These are phyloP conservation scores for Andrena flavipes DNA, from an alignment of 2,888 invertebrate genomes.

Conservation along the genomic window DNA sequence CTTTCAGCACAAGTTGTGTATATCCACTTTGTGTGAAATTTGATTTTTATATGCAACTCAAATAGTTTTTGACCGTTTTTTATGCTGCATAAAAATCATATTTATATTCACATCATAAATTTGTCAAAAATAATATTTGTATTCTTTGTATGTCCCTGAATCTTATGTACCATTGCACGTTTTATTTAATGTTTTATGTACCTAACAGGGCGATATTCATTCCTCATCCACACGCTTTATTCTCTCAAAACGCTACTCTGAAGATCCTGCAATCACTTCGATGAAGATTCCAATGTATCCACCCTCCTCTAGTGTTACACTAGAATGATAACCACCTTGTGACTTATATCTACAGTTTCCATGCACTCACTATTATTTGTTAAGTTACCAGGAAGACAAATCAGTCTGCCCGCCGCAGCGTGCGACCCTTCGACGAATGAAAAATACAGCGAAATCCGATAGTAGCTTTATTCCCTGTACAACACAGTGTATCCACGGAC, in stretches of 20 bases:
- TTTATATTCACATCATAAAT: too few species aligned
- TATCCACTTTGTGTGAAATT: too few species aligned
- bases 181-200: too few species aligned
- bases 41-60: too few species aligned
- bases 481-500: not conserved
- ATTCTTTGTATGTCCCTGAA: slow-evolving; percentile 56
- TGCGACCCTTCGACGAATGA: not conserved
- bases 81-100: too few species aligned
- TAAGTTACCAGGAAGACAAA: not conserved
- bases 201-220: too few species aligned
- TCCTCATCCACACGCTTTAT: not conserved
- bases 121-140: slow-evolving; percentile 36
- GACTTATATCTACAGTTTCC: too few species aligned
- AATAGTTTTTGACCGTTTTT: too few species aligned
- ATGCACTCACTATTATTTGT: too few species aligned
- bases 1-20: too few species aligned
- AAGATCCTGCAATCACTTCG: slow-evolving; percentile 1
- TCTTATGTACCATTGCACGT: too few species aligned
- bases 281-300: slow-evolving; percentile 42
- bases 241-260: not conserved
- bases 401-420: not conserved
- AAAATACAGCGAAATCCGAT: slow-evolving; percentile 6
- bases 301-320: not conserved
- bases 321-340: too few species aligned
- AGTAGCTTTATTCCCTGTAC: not conserved